Evolutionary conservation across 2,797 vertebrate species (phyloP), one percentile per base, ranked within the genome.

Genomic region (Glyptemys insculpta): DNA sequence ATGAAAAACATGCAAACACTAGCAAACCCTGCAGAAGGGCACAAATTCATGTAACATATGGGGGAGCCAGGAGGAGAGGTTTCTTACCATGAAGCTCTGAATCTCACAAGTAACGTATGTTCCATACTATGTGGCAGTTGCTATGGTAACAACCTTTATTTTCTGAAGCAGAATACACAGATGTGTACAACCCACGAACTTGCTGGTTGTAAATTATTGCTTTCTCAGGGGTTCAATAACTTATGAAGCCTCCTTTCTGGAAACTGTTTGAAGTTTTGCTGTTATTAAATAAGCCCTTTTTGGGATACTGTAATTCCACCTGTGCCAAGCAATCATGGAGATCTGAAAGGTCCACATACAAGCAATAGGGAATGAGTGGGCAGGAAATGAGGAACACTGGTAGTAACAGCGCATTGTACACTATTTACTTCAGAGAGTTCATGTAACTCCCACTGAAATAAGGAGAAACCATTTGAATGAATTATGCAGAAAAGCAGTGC

Each of bases 141-240:
- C 97, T 96, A 95, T 92, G 97, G 98, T 90, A 98, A 98, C 97
- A 96, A 90, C 96, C 90, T 96, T 97, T 91, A 91, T 97, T 97
- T 97, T 97, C 96, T 96, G 96, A 96, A 97, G 95, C 93, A 95
- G 92, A 94, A 94, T 83, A 95, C 95, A 95, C 86, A 93, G 98
- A 97, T 96, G 96, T 83, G 90, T 85, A 92, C 95, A 97, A 91
- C 96, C 93, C 95, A 92, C 97, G 98, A 97, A 97, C 91, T 87
- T 92, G 47, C 94, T 93, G 96, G 44, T 82, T 91, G 96, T 90
- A 96, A 98, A 97, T 97, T 88, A 96, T 34, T 92, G 97, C 89
- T 97, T 97, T 94, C 97, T 96, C 97, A 86, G 89, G 95, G 92
- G 93, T 92, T 96, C 96, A 80, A 87, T 97, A 97, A 96, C 95